These are phyloP conservation scores for Brachypteracias leptosomus DNA, from an alignment of 2,113 vertebrate genomes.

Conservation along the genomic window DNA sequence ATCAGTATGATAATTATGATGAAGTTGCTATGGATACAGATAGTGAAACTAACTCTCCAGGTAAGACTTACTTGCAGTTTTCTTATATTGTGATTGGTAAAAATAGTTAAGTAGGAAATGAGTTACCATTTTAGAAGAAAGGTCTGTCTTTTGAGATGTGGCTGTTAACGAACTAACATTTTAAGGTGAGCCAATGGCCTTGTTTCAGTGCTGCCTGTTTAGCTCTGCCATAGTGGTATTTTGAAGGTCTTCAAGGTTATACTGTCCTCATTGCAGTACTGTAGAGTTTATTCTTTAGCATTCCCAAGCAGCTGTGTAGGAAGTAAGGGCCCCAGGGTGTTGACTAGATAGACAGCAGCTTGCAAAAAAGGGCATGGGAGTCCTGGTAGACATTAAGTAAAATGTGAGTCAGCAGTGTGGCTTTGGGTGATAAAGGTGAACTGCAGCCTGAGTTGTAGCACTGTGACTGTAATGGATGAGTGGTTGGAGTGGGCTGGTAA, in stretches of 20 bases:
- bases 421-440: accelerated
- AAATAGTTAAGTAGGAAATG: not conserved
- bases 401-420: not conserved
- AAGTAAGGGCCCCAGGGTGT: not conserved
- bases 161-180: not conserved
- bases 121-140: not conserved
- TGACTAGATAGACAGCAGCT: not conserved
- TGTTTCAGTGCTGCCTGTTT: not conserved
- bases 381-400: not conserved
- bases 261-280: not conserved
- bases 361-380: not conserved
- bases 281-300: not conserved
- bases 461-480: not conserved
- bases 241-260: not conserved
- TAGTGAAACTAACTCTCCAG: slow-evolving; percentile 93
- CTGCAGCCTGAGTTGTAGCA: not conserved
- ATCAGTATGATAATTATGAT: slow-evolving; percentile 99
- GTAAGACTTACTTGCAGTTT: slow-evolving; percentile 64
- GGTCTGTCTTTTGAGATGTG: not conserved
- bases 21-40: slow-evolving; percentile 99
- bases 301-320: not conserved
- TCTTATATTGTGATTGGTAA: not conserved
- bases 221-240: not conserved
- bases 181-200: not conserved
- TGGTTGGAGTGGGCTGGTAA: not conserved